These are phyloP conservation scores for Enteromius treurensis DNA, from an alignment of 2,797 vertebrate species.

Conservation along the genomic window DNA sequence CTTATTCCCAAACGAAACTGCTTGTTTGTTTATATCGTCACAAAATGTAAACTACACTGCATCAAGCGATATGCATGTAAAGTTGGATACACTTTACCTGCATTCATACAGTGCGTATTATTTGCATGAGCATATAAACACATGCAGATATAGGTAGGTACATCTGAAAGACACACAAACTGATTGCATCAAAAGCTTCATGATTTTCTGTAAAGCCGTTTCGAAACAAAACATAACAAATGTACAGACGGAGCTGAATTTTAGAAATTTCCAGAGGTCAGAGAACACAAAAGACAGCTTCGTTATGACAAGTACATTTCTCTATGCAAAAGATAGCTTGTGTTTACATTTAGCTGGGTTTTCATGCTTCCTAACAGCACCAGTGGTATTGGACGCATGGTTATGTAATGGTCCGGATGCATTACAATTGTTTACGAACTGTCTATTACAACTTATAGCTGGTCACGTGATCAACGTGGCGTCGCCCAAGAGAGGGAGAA, in stretches of 20 bases:
- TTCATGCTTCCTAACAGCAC: too few relatives aligned
- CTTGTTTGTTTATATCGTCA: background rate
- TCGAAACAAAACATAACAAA: background rate
- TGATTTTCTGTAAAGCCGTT: background rate
- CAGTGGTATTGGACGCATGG: background rate
- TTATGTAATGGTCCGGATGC: background rate
- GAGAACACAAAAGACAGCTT: background rate
- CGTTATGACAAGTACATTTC: background rate
- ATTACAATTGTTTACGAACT: background rate
- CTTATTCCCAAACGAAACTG: background rate
- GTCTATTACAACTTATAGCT: background rate
- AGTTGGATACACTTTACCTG: background rate
- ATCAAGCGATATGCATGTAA: background rate
- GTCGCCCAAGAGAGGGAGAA: background rate
- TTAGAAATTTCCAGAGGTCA: background rate
- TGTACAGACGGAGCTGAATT: background rate
- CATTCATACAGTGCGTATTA: background rate
- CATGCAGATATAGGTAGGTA: background rate
- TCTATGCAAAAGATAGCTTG: background rate
- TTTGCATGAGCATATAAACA: background rate
- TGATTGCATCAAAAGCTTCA: background rate
- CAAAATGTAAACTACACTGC: background rate
- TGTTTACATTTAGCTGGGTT: background rate
- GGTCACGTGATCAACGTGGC: background rate
- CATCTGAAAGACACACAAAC: background rate